A percentile compares a stretch with the other conserved stretches of the same genome.
Evolutionary conservation across 2,888 invertebrate species (phyloP).

Genomic region (Acrobasis repandana): DNA sequence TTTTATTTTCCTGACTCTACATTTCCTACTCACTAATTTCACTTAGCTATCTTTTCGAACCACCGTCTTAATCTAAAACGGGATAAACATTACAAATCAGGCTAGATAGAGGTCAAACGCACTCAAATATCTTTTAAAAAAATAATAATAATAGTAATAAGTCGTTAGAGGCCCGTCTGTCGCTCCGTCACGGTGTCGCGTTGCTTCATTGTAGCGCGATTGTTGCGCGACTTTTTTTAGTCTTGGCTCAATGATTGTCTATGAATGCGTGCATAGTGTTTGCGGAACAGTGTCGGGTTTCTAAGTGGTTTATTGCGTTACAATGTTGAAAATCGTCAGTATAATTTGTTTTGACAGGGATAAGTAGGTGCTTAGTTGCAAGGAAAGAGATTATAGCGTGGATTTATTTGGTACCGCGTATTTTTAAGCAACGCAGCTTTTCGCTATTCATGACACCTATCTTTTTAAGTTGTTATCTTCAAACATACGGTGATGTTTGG

Average conservation of each 20-base stretch:
- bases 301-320: constrained; percentile 12
- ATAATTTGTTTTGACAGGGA: constrained; percentile 16
- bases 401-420: background rate
- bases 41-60: background rate
- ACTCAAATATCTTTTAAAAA: no score
- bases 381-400: background rate
- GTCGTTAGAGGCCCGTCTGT: constrained; percentile 18
- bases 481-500: no score
- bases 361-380: constrained; percentile 6
- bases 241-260: constrained; percentile 27
- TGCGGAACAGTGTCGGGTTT: constrained; percentile 2
- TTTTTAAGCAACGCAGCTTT: background rate
- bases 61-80: constrained; percentile 22
- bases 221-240: constrained; percentile 66
- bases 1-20: no score
- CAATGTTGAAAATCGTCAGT: constrained; percentile 4
- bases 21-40: no score
- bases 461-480: no score
- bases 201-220: constrained; percentile 38
- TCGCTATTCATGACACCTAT: no score
- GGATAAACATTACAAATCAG: constrained; percentile 25
- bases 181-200: constrained; percentile 40
- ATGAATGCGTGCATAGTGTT: constrained; percentile 1
- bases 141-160: no score
- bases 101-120: no score